Base-by-base conservation (phyloP, 2,113 vertebrate species). In the Urocitellus parryii region DNA sequence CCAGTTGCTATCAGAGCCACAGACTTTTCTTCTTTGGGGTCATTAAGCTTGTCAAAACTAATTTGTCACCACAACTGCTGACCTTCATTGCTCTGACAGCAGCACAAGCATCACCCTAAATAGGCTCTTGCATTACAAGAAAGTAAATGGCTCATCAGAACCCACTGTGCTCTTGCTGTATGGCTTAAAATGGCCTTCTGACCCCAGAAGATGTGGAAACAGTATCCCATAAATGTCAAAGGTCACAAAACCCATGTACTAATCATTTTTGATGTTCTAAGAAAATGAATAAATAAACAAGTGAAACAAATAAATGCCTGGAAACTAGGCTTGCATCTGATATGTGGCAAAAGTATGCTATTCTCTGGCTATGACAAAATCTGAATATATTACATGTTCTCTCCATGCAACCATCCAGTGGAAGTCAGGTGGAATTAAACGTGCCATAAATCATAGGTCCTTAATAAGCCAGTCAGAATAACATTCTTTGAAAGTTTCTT, bases 1-100 rank as follows among this genome's bases (percentile, higher is more conserved):
- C 58, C 96, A 97, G 97, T 98, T 98, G 97, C 98, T 98, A 98
- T 98, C 97, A 98, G 98, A 98, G 97, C 97, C 96, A 96, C 94
- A 98, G 98, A 97, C 97, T 98, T 98, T 96, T 97, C 97, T 98
- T 98, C 97, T 79, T 5, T 97, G 95, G 97, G 97, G 98, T 98
- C 98, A 98, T 99, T 98, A 98, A 98, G 97, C 98, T 98, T 99
- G 98, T 99, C 98, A 99, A 98, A 99, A 99, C 98, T 97, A 98
- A 99, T 99, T 97, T 98, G 98, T 98, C 97, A 98, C 97, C 98
- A 98, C 96, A 98, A 98, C 98, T 95, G 94, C 98, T 98, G 98
- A 98, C 98, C 97, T 95, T 98, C 97, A 98, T 96, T 98, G 98
- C 97, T 98, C 97, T 98, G 98, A 98, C 98, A 98, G 97, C 97